phyloP scores from a whole-genome alignment of 2,113 vertebrate species.

The Rhabdomys dilectus region DNA sequence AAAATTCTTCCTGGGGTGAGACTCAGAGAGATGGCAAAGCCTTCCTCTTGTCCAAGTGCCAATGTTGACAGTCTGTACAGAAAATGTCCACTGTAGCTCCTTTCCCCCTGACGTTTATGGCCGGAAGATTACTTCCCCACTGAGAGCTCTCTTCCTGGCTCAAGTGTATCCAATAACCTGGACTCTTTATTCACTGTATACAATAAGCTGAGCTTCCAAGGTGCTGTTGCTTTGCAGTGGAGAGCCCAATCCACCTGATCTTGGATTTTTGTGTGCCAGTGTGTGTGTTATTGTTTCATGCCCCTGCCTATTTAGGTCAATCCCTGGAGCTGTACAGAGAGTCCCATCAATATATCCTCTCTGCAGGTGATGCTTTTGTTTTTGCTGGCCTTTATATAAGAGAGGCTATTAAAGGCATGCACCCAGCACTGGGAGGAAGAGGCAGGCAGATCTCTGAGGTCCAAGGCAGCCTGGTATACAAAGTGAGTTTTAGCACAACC shows the following conservation, averaged over 20 bases:
- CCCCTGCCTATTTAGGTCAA: not conserved
- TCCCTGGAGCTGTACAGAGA: not conserved
- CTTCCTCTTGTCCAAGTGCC: not conserved
- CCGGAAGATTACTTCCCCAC: not conserved
- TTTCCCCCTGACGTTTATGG: not conserved
- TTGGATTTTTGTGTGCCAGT: not conserved
- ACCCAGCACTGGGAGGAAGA: not conserved
- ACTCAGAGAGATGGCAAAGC: not conserved
- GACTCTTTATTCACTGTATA: not conserved
- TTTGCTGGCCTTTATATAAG: not conserved
- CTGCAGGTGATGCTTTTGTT: not conserved
- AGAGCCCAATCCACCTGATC: not conserved
- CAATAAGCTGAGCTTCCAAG: not conserved
- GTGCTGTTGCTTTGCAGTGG: not conserved
- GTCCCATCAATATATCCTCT: constrained; percentile 76
- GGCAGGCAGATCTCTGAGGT: not conserved
- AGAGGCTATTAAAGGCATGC: not conserved
- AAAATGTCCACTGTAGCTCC: not conserved
- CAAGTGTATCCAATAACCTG: not conserved
- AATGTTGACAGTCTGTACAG: not conserved
- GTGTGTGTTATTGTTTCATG: not conserved
- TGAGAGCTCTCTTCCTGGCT: not conserved
- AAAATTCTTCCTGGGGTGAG: not conserved
- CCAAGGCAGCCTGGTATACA: not conserved
- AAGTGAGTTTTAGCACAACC: not conserved